phyloP scores from a whole-genome alignment of 2,113 vertebrate genomes.

The pig (Sus scrofa) region DNA sequence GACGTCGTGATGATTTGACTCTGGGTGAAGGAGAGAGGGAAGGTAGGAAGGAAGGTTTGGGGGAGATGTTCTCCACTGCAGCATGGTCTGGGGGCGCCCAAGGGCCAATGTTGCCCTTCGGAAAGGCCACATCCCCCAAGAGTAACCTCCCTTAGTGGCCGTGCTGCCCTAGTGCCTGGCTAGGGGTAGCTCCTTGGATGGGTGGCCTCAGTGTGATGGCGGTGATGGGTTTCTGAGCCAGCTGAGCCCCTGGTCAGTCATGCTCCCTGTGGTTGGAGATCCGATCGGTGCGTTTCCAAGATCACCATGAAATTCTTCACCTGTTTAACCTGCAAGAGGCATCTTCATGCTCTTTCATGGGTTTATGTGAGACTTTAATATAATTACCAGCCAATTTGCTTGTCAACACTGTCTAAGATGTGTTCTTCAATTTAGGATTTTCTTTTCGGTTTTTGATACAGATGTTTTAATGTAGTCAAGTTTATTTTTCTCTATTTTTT shows the following conservation, averaged over 20 bases:
- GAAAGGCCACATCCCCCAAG: background rate
- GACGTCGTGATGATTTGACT: rapidly evolving
- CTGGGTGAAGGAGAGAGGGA: rapidly evolving
- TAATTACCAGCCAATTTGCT: background rate
- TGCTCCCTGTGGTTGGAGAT: rapidly evolving
- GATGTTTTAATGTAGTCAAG: background rate
- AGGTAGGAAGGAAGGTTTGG: too few species aligned
- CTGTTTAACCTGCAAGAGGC: background rate
- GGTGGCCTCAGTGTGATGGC: rapidly evolving
- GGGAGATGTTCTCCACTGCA: too few species aligned
- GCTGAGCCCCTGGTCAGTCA: background rate
- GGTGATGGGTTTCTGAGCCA: background rate
- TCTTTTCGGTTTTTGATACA: background rate
- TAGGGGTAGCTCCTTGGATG: background rate
- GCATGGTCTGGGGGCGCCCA: rapidly evolving
- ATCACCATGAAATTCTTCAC: background rate
- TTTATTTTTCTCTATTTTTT: background rate
- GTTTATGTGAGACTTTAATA: background rate
- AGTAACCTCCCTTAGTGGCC: background rate
- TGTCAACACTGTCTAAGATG: background rate
- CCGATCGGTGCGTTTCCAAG: background rate
- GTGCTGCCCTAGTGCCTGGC: too few species aligned
- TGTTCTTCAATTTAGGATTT: background rate
- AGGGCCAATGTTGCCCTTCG: rapidly evolving
- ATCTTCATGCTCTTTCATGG: background rate